These are phyloP conservation scores for Pogonus chalceus DNA, from an alignment of 1,140 invertebrate species.

Conservation along the genomic window DNA sequence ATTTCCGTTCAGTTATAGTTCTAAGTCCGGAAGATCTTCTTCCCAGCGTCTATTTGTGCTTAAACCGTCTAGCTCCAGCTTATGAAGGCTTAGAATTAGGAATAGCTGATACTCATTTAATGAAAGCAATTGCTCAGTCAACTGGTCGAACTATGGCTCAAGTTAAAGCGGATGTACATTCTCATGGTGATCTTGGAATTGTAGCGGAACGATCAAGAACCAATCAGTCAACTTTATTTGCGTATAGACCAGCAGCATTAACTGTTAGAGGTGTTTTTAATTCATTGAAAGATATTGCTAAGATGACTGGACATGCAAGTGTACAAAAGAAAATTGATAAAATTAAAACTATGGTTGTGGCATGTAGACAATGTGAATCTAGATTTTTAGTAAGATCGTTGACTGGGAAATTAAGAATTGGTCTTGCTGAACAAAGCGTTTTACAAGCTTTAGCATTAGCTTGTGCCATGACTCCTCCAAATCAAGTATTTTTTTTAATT, in stretches of 20 bases:
- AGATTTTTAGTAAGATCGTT: conserved; percentile 86
- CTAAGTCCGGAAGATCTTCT: conserved; percentile 82
- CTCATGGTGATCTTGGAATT: conserved; percentile 82
- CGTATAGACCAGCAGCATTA: conserved; percentile 57
- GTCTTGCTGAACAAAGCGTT: conserved; percentile 93
- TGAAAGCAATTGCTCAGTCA: conserved; percentile 90
- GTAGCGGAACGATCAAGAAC: conserved; percentile 84
- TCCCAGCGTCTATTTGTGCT: conserved; percentile 84
- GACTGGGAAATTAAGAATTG: conserved; percentile 90
- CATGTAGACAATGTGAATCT: conserved; percentile 83
- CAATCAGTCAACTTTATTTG: conserved; percentile 75
- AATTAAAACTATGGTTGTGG: conserved; percentile 86
- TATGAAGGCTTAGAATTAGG: conserved; percentile 87
- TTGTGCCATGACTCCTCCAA: conserved; percentile 58
- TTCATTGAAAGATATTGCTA: conserved; percentile 84
- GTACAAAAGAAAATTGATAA: conserved; percentile 81
- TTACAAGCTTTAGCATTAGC: conserved; percentile 86
- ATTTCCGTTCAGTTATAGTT: conserved; percentile 84
- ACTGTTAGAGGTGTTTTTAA: conserved; percentile 65
- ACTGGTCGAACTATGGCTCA: conserved; percentile 80
- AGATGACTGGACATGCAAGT: conserved; percentile 67
- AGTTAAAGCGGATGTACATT: conserved; percentile 71
- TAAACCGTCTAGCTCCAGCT: conserved; percentile 91
- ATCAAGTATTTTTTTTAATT: too few relatives aligned
- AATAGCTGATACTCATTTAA: conserved; percentile 85